A percentile compares a stretch with the other conserved stretches of the same genome.
Conservation (phyloP, 1,140 invertebrate genomes). For the Scaptodrosophila lebanonensis region DNA sequence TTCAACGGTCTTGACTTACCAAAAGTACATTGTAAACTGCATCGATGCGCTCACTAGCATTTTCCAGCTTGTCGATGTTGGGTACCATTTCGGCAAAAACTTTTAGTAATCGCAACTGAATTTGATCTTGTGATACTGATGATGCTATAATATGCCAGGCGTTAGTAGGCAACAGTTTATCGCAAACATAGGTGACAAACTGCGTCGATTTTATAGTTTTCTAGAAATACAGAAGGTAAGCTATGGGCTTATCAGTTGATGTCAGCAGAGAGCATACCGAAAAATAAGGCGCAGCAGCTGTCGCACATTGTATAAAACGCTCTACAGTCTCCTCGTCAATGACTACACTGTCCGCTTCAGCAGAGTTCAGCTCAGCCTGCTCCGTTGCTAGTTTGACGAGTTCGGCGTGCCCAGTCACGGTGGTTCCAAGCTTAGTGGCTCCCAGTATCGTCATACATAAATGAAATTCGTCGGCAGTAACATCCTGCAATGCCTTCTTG, state of each 20-base stretch:
- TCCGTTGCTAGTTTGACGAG: constrained; percentile 90
- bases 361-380: constrained; percentile 84
- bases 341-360: constrained; percentile 88
- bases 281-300: constrained; percentile 90
- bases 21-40: constrained; percentile 87
- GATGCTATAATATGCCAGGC: constrained; percentile 80
- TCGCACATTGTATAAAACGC: constrained; percentile 89
- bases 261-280: constrained; percentile 83
- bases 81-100: constrained; percentile 89
- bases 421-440: constrained; percentile 87
- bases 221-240: constrained; percentile 79
- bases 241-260: constrained; percentile 9
- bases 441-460: constrained; percentile 91
- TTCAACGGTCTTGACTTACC: constrained; percentile 79
- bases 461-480: constrained; percentile 94
- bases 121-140: constrained; percentile 82
- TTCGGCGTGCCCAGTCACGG: constrained; percentile 89
- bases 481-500: constrained; percentile 93
- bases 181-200: constrained; percentile 92
- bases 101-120: constrained; percentile 90
- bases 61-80: constrained; percentile 86
- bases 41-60: constrained; percentile 85
- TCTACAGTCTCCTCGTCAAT: constrained; percentile 87
- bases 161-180: constrained; percentile 85
- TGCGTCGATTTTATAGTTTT: constrained; percentile 90